Base-by-base conservation (phyloP, 2,888 invertebrate genomes). In the Ctenicera cuprea region DNA sequence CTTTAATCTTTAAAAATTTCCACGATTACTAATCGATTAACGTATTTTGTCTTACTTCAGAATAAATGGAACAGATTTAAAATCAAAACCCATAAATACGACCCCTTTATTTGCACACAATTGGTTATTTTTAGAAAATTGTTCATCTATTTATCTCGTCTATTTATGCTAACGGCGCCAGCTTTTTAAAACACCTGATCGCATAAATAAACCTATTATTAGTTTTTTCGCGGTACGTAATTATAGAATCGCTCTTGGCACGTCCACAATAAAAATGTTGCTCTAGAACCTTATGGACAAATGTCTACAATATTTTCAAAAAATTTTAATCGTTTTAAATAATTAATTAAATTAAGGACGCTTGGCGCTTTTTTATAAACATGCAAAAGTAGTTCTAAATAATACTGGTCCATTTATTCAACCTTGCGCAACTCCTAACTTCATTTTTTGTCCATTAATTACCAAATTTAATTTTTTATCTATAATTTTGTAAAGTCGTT, bases 101-200 rank as follows among this genome's bases (percentile, higher is more conserved):
- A 9, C 12, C 22, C 43, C 5, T 12, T 2, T 33, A 64, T 64
- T 64, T 64, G 45, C 64, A 64, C 50, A 64, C 64, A 64, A 64
- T 64, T 18, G 33, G 11, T 33, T 64, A 64, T 64, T 64, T 64
- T 50, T 64, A 48, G 64, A n/a, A 30, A 37, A 48, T 33, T 50
- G n/a, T 48, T 18, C 48, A 18, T 64, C 33, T 33, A 20, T 43
- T 64, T 64, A 64, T 64, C 64, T 48, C 33, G 20, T 37, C 64
- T 64, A 64, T 64, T 64, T 64, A 64, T 64, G 45, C 50, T 64
- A 37, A 37, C 48, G 50, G 50, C 64, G 64, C 64, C 64, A 59
- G 33, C 64, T 20, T 63, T 63, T 64, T 18, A 64, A 64, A 64
- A 50, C 64, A 64, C 64, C 50, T 50, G 64, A 45, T 64, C 45